phyloP scores from a whole-genome alignment of 2,888 invertebrate species.

The Rhagonycha fulva region DNA sequence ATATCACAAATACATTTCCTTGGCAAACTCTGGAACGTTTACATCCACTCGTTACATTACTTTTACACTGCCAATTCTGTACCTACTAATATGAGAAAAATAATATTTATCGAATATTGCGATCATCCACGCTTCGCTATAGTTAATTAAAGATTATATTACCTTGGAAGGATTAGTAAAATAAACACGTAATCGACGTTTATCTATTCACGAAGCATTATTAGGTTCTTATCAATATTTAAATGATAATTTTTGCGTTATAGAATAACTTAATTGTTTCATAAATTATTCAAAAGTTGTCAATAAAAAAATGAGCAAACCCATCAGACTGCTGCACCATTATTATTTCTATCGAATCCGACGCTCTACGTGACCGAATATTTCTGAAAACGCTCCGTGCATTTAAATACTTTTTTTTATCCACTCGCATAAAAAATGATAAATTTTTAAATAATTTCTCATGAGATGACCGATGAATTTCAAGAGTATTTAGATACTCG shows the following conservation, averaged over 20 bases:
- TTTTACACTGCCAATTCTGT: background rate
- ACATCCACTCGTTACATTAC: background rate
- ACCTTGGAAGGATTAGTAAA: background rate
- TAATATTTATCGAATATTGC: background rate
- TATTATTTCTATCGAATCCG: constrained; percentile 29
- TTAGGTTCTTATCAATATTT: constrained; percentile 2
- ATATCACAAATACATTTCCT: constrained; percentile 24
- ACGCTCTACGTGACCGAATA: constrained; percentile 19
- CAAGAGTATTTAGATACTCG: background rate
- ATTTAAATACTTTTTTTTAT: constrained; percentile 9
- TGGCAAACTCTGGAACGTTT: background rate
- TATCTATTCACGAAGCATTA: constrained; percentile 7
- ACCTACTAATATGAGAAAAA: background rate
- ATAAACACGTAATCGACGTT: background rate
- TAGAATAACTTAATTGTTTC: constrained; percentile 6
- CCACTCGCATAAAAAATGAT: background rate
- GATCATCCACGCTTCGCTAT: background rate
- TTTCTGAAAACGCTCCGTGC: constrained; percentile 5
- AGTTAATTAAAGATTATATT: background rate
- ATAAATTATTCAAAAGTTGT: constrained; percentile 20
- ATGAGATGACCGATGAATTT: constrained; percentile 8
- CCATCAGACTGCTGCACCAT: constrained; percentile 9
- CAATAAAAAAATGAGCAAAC: constrained; percentile 10
- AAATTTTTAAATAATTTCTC: constrained; percentile 3
- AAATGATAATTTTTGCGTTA: constrained; percentile 6